Evolutionary conservation across 2,888 invertebrate genomes (phyloP), one percentile per base, ranked within the genome.

Genomic region (Epistrophella euchroma): DNA sequence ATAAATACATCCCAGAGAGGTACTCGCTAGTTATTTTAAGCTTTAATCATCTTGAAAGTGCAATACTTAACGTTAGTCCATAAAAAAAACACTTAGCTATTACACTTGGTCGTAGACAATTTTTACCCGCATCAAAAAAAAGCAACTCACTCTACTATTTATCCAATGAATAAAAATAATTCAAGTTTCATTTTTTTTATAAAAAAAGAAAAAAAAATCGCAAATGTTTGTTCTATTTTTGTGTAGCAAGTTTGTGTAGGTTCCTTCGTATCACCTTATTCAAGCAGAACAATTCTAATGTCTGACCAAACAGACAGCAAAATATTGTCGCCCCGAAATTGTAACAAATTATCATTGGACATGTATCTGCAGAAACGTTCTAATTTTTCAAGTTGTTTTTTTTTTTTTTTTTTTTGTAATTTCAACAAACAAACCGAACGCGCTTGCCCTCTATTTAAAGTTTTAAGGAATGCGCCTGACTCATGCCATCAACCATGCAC

Each of bases 271-370:
- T 58, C 50, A 74, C 52, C 11, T 37, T 52, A 64, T 64, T 64
- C 45, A 68, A 37, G 17, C 50, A 73, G 77, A 86, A 86, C 82
- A 81, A 86, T 86, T 86, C 81, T 86, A 66, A 81, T 73, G 81
- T 77, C 71, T 73, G 66, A 32, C 76, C 40, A 72, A 70, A 81
- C 76, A 73, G 81, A 81, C 86, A 81, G 73, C 73, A 74, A 77
- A 81, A 86, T 37, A 37, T 82, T 86, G 82, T 86, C 86, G 78
- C 82, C 32, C 82, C 77, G 66, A 86, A 86, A 77, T 82, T 82
- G 82, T 86, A 86, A 86, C 82, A 82, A 86, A 86, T 86, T 82
- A 82, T 86, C 86, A 73, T 62, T 45, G 68, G 70, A 68, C 81
- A 86, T 86, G 86, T 86, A 85, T 81, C 80, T 81, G 62, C 66